Evolutionary conservation across 2,888 invertebrate species (phyloP), one percentile per base, ranked within the genome.

Genomic region (Apomyelois bistriatella): DNA sequence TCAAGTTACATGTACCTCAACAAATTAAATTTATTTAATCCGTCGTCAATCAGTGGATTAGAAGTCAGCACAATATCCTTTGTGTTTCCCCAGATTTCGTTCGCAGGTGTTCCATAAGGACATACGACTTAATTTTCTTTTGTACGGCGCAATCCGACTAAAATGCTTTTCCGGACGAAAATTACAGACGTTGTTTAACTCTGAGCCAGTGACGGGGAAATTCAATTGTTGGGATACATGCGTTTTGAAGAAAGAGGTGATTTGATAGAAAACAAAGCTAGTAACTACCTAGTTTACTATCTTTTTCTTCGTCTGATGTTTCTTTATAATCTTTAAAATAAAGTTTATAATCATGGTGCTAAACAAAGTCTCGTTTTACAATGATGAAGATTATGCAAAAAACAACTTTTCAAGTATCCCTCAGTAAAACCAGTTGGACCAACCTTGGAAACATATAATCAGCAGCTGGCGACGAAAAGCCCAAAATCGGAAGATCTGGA

Each of bases 51-150:
- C 46, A 16, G 13, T 15, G 15, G 13, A 30, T 43, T 30, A 22
- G 41, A n/a, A 13, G 37, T 13, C 40, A 40, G 16, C 40, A 32
- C 46, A 32, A 13, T 32, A 32, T 13, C 8, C 35, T 12, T 30
- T 9, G 10, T 10, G 32, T 32, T 46, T 12, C 40, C 1, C 17
- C n/a, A 43, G 32, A 16, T 46, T 46, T 15, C 46, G 10, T 38
- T 3, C 35, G 10, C 49, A 38, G 38, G 49, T 50, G 40, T 40
- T 50, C 15, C 49, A 28, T 30, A 10, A 28, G 49, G 49, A 50
- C 41, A 50, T 50, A 46, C 32, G 40, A 40, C 49, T 50, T 50
- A 50, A 50, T 50, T 41, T 50, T 50, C 49, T 40, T 50, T 50
- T 50, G 49, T 50, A 50, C 40, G 32, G 1, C 40, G 40, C 41